A percentile compares a stretch with the other conserved stretches of the same genome.
Evolutionary conservation across 2,888 invertebrate genomes (phyloP).

Genomic region (Dryocosmus kuriphilus): DNA sequence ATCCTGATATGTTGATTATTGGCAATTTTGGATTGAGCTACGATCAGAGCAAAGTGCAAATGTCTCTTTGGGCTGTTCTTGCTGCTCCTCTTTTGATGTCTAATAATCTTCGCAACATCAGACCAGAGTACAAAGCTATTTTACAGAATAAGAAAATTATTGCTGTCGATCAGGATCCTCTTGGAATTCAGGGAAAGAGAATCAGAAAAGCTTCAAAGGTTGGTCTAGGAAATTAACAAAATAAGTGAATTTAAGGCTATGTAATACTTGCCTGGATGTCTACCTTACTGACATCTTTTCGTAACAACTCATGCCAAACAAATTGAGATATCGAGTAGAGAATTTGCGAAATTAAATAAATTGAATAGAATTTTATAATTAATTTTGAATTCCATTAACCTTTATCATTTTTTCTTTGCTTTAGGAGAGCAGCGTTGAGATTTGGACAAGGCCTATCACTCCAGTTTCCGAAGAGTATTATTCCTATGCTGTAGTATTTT

Average conservation of each 20-base stretch:
- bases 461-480: conserved; percentile 90
- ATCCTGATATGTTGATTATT: conserved; percentile 98
- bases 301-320: too few relatives aligned
- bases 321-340: too few relatives aligned
- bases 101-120: conserved; percentile 92
- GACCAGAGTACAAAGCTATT: conserved; percentile 93
- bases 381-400: too few relatives aligned
- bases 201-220: conserved; percentile 86
- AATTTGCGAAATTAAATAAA: too few relatives aligned
- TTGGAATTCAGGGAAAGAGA: conserved; percentile 94
- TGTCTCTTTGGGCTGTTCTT: conserved; percentile 97
- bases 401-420: conserved; percentile 60
- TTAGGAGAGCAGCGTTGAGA: too few relatives aligned
- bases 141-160: conserved; percentile 95
- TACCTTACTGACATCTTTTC: too few relatives aligned
- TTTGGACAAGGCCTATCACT: too few relatives aligned
- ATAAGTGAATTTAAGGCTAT: too few relatives aligned
- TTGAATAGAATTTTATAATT: too few relatives aligned
- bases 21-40: conserved; percentile 96
- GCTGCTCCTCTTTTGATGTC: conserved; percentile 98
- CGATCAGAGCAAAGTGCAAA: conserved; percentile 96
- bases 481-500: conserved; percentile 93
- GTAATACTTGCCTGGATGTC: too few relatives aligned
- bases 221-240: conserved; percentile 48
- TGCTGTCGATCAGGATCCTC: conserved; percentile 94